Evolutionary conservation across 2,888 invertebrate species (phyloP).

Genomic region (Rotaria magnacalcarata): DNA sequence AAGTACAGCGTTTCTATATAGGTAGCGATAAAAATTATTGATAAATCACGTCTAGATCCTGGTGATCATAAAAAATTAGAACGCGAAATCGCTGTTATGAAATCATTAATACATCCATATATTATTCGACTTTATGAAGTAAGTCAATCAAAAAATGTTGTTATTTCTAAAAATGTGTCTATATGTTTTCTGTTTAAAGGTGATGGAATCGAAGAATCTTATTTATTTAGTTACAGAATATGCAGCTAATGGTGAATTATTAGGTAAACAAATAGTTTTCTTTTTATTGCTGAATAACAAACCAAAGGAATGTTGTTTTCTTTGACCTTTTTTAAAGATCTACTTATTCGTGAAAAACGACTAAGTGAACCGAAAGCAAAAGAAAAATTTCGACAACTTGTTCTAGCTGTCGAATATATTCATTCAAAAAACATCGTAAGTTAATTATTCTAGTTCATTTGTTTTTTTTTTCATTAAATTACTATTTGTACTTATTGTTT

Average conservation of each 20-base stretch:
- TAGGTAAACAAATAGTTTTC: slow-evolving; percentile 66
- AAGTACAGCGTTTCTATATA: slow-evolving; percentile 50
- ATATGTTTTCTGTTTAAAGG: slow-evolving; percentile 64
- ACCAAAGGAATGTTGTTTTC: too few relatives aligned
- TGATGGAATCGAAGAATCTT: slow-evolving; percentile 90
- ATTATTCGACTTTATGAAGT: slow-evolving; percentile 64
- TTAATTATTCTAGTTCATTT: neutral
- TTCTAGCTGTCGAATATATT: slow-evolving; percentile 88
- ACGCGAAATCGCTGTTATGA: slow-evolving; percentile 64
- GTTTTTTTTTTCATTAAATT: neutral
- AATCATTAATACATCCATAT: slow-evolving; percentile 61
- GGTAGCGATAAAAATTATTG: slow-evolving; percentile 65
- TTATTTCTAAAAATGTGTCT: neutral
- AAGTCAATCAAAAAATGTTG: slow-evolving; percentile 37
- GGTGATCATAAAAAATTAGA: slow-evolving; percentile 63
- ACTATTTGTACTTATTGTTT: neutral
- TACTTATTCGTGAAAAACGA: slow-evolving; percentile 83
- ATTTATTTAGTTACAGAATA: slow-evolving; percentile 96
- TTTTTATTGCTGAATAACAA: slow-evolving; percentile 13
- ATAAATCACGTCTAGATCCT: slow-evolving; percentile 62
- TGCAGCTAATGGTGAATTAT: slow-evolving; percentile 94
- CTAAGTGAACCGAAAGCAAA: slow-evolving; percentile 88
- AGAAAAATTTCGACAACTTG: slow-evolving; percentile 86
- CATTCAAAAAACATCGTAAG: slow-evolving; percentile 87
- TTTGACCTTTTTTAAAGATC: slow-evolving; percentile 65